Base-by-base conservation (phyloP, 2,888 invertebrate genomes). In the Melanargia galathea region DNA sequence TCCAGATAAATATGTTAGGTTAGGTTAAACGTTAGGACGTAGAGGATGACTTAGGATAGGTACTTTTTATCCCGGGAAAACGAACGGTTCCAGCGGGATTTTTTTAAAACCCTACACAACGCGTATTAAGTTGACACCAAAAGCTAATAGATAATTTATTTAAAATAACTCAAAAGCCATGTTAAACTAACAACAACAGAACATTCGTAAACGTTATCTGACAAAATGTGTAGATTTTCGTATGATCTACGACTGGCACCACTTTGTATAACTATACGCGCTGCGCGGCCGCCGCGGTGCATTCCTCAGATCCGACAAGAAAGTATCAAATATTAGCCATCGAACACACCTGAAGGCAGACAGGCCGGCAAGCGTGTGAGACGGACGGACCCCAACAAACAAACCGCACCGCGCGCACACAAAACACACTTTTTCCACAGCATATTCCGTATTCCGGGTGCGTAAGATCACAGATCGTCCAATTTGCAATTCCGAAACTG, bases 241-340 rank as follows among this genome's bases (percentile, higher is more conserved):
- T 56, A 65, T 57, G 74, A 73, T 70, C 75, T 72, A 71, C 71
- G 73, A 75, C 72, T 13, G 18, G 10, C 33, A 26, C 40, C 24
- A 55, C 22, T 18, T 1, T 11, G 60, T 54, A 60, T 63, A 56
- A 81, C 79, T 79, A 78, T 72, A 71, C 72, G 76, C 76, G 76
- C 71, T 69, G 76, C 79, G 79, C 79, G 79, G 79, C 79, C 80
- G 26, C 45, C 45, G 45, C 13, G 22, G 73, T 71, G 73, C 73
- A 81, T 79, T 79, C 81, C 78, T 71, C 75, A 68, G 70, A 73
- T 70, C 66, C 77, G 79, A 84, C 89, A 90, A 89, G 88, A 90
- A 90, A 87, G 90, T 87, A 90, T 90, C 90, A 90, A 90, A 90
- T 89, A 86, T 87, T 88, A 87, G 80, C 81, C 83, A 82, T 82